These are phyloP conservation scores for Dipodomys ordii DNA, from an alignment of 2,113 vertebrate genomes.

Conservation along the genomic window DNA sequence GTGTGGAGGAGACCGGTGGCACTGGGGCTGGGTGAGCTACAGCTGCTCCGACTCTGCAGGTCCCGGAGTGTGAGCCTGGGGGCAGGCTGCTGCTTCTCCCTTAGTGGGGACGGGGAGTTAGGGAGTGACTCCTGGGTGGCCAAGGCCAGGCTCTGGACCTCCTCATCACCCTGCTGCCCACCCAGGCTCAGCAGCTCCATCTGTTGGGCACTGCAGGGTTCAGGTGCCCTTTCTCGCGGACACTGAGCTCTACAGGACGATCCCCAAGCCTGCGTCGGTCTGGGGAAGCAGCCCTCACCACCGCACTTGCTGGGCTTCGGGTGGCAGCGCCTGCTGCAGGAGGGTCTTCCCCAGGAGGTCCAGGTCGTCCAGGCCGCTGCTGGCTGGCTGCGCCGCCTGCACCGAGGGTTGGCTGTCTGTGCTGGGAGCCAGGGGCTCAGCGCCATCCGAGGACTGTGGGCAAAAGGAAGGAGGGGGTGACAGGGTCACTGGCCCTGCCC, in stretches of 20 bases:
- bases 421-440: slow-evolving; percentile 82
- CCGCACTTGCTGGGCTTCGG: slow-evolving; percentile 94
- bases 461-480: background rate
- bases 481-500: background rate
- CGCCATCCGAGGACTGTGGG: slow-evolving; percentile 89
- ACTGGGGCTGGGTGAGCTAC: slow-evolving; percentile 80
- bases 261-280: background rate
- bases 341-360: slow-evolving; percentile 95
- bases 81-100: slow-evolving; percentile 93
- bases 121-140: background rate
- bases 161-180: background rate
- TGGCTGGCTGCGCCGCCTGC: slow-evolving; percentile 63
- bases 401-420: slow-evolving; percentile 73
- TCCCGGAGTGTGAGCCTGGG: slow-evolving; percentile 94
- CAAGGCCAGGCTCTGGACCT: background rate
- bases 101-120: slow-evolving; percentile 65
- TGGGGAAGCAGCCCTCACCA: slow-evolving; percentile 88
- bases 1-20: slow-evolving; percentile 75
- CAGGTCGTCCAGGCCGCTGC: slow-evolving; percentile 93
- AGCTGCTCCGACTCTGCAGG: slow-evolving; percentile 91
- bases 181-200: background rate
- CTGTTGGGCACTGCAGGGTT: background rate
- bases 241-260: fast-evolving
- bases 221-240: background rate
- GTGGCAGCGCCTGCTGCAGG: slow-evolving; percentile 95